A percentile compares a stretch with the other conserved stretches of the same genome.
phyloP scores from a whole-genome alignment of 2,113 vertebrate species.

The Sinocyclocheilus anophthalmus region DNA sequence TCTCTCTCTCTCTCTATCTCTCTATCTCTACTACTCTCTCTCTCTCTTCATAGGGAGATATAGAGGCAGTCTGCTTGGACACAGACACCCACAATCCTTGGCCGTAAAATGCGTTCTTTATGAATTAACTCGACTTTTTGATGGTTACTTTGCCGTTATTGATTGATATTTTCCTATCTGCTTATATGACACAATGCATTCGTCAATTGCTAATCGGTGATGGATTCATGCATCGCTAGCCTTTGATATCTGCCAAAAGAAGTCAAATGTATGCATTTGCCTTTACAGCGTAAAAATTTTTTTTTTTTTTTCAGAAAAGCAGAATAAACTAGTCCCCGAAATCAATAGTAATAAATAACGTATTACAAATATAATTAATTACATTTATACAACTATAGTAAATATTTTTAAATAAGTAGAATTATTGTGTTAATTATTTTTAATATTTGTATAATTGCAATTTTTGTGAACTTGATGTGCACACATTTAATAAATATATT shows the following conservation, averaged over 20 bases:
- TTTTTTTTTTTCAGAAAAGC: too few relatives aligned
- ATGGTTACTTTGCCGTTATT: background rate
- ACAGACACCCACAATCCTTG: background rate
- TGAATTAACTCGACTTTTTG: background rate
- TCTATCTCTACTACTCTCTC: too few relatives aligned
- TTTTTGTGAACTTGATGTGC: too few relatives aligned
- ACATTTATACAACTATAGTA: too few relatives aligned
- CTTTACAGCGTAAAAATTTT: too few relatives aligned
- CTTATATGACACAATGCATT: background rate
- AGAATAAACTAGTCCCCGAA: background rate
- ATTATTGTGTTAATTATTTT: too few relatives aligned
- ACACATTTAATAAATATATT: too few relatives aligned
- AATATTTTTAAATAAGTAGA: too few relatives aligned
- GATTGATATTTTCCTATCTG: background rate
- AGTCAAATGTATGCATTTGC: background rate
- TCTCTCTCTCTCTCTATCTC: background rate
- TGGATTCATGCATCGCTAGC: background rate
- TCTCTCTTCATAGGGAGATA: too few relatives aligned
- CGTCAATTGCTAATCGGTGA: background rate
- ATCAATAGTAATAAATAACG: too few relatives aligned
- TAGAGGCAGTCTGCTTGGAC: background rate
- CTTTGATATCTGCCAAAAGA: background rate
- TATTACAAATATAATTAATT: too few relatives aligned
- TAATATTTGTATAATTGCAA: too few relatives aligned
- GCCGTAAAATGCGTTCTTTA: background rate